phyloP scores from a whole-genome alignment of 2,113 vertebrate species.

The Nothobranchius kuhntae region DNA sequence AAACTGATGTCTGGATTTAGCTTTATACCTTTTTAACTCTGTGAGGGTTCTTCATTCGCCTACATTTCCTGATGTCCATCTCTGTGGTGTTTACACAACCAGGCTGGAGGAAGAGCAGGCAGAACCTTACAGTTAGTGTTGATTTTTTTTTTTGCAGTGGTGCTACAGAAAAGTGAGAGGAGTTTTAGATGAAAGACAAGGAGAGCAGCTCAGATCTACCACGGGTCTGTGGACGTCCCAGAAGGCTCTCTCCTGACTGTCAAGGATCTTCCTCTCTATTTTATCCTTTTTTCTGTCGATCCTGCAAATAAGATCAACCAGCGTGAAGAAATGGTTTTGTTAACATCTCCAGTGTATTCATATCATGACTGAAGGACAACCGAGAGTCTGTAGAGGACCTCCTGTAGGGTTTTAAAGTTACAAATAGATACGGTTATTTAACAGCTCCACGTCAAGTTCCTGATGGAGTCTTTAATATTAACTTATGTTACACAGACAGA shows the following conservation, averaged over 20 bases:
- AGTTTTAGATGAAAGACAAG: too few species aligned
- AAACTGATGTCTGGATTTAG: background rate
- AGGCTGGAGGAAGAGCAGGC: constrained; percentile 79
- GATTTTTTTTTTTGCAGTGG: background rate
- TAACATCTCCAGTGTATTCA: background rate
- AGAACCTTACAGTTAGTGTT: background rate
- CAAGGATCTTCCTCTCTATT: constrained; percentile 97
- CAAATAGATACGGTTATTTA: too few species aligned
- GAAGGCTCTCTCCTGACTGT: constrained; percentile 98
- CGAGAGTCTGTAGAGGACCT: background rate
- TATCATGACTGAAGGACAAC: constrained; percentile 10
- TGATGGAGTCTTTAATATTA: too few species aligned
- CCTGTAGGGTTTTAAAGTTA: too few species aligned
- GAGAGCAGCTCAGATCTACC: constrained; percentile 49
- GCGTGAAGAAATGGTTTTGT: constrained; percentile 22
- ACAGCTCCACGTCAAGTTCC: too few species aligned
- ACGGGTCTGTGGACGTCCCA: constrained; percentile 97
- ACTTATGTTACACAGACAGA: too few species aligned
- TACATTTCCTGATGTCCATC: constrained; percentile 99
- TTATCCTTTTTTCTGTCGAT: constrained; percentile 99
- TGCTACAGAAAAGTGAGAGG: background rate
- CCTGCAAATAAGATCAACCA: constrained; percentile 74
- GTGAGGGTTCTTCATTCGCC: constrained; percentile 96
- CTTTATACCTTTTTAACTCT: constrained; percentile 91
- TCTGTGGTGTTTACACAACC: constrained; percentile 99